phyloP scores from a whole-genome alignment of 2,888 invertebrate genomes.

The Ischnura elegans region DNA sequence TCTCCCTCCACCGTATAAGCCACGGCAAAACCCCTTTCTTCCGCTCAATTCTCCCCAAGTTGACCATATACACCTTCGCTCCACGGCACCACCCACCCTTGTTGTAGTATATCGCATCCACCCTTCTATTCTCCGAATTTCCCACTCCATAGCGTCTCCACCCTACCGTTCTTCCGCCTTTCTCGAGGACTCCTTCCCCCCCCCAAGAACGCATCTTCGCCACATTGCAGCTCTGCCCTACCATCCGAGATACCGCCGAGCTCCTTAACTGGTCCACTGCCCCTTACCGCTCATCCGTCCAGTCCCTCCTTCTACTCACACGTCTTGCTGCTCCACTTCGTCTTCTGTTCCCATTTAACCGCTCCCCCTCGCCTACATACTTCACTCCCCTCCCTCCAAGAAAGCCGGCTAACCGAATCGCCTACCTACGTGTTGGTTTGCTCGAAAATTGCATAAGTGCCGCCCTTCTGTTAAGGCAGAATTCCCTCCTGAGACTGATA shows the following conservation, averaged over 20 bases:
- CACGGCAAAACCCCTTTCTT: slow-evolving; percentile 63
- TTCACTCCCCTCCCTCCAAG: too few relatives aligned
- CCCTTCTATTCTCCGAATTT: slow-evolving; percentile 32
- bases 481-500: too few relatives aligned
- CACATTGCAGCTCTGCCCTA: neutral
- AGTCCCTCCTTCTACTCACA: neutral
- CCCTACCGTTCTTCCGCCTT: neutral
- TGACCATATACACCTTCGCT: slow-evolving; percentile 58
- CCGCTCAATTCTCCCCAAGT: slow-evolving; percentile 62
- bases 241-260: neutral
- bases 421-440: too few relatives aligned
- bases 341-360: neutral
- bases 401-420: too few relatives aligned
- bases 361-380: neutral
- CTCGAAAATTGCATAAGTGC: too few relatives aligned
- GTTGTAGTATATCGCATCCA: neutral
- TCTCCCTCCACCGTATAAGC: slow-evolving; percentile 63
- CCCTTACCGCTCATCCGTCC: neutral
- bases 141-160: neutral
- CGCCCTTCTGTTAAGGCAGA: too few relatives aligned
- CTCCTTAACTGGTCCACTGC: neutral
- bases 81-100: neutral
- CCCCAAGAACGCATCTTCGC: neutral
- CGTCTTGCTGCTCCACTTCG: neutral
- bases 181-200: neutral